Percentiles rank a stretch among this genome's conserved stretches.
Conservation (phyloP, 2,797 vertebrate genomes). For the Esox lucius region DNA sequence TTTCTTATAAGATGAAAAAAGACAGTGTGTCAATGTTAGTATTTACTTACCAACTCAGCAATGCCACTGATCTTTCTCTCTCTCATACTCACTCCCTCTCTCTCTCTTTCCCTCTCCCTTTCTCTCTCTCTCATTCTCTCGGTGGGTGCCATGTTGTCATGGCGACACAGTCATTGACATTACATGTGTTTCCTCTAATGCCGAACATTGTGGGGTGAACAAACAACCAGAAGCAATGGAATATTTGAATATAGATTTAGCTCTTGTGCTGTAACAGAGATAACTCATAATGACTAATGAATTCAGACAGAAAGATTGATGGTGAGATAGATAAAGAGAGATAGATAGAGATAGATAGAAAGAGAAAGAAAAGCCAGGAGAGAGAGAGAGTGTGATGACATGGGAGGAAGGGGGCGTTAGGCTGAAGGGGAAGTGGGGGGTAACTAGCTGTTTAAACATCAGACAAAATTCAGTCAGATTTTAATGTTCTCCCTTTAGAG, state of each 20-base stretch:
- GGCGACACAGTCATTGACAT: conserved; percentile 51
- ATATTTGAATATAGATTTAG: conserved; percentile 31
- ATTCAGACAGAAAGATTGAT: conserved; percentile 20
- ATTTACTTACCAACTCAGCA: background rate
- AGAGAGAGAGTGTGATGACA: conserved; percentile 15
- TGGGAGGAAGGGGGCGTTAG: background rate
- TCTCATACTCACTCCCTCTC: background rate
- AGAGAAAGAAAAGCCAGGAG: background rate
- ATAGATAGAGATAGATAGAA: background rate
- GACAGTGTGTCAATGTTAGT: background rate
- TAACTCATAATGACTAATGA: conserved; percentile 4
- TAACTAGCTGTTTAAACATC: conserved; percentile 46
- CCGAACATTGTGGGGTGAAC: conserved; percentile 42
- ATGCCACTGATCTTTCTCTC: conserved; percentile 6
- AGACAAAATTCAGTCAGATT: conserved; percentile 44
- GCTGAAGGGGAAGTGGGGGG: background rate
- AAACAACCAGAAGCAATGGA: conserved; percentile 31
- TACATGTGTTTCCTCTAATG: conserved; percentile 60
- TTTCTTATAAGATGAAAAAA: conserved; percentile 16
- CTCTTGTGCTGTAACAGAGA: conserved; percentile 4
- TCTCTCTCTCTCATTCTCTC: conserved; percentile 8
- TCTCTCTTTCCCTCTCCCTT: background rate
- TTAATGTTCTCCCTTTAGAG: conserved; percentile 56
- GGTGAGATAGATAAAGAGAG: background rate
- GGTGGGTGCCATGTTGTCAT: conserved; percentile 58